These are phyloP conservation scores for Drosophila helvetica DNA, from an alignment of 2,888 invertebrate species.

Conservation along the genomic window DNA sequence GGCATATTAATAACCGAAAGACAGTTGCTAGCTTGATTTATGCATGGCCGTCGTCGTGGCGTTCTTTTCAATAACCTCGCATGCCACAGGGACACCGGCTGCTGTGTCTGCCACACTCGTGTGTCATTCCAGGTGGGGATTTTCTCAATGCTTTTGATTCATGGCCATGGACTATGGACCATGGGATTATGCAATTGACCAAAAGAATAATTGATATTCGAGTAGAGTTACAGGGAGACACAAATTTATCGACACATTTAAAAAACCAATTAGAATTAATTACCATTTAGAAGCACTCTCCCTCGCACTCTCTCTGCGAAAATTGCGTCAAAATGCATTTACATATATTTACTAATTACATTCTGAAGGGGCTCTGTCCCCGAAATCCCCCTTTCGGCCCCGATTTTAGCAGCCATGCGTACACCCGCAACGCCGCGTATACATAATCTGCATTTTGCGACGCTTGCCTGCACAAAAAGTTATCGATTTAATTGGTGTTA, in stretches of 20 bases:
- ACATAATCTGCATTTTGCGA: slow-evolving; percentile 46
- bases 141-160: slow-evolving; percentile 13
- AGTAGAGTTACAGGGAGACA: not conserved
- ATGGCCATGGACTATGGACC: slow-evolving; percentile 23
- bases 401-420: slow-evolving; percentile 23
- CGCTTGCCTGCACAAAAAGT: slow-evolving; percentile 42
- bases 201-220: slow-evolving; percentile 11
- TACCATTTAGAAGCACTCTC: slow-evolving; percentile 7
- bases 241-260: slow-evolving; percentile 3
- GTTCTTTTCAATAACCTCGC: slow-evolving; percentile 42
- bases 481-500: slow-evolving; percentile 54
- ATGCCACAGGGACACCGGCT: not conserved
- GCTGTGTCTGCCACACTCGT: slow-evolving; percentile 24
- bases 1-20: slow-evolving; percentile 69
- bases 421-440: slow-evolving; percentile 33
- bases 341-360: slow-evolving; percentile 39
- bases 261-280: slow-evolving; percentile 27
- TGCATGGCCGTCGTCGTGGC: slow-evolving; percentile 26
- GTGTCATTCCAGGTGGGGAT: slow-evolving; percentile 31
- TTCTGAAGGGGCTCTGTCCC: slow-evolving; percentile 24
- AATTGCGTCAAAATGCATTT: slow-evolving; percentile 30
- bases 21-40: slow-evolving; percentile 69
- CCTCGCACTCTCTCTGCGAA: not conserved
- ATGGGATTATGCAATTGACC: slow-evolving; percentile 29
- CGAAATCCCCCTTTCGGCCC: not conserved